A percentile compares a stretch with the other conserved stretches of the same genome.
Evolutionary conservation across 1,140 invertebrate species (phyloP).

Genomic region (Drosophila setifemur): DNA sequence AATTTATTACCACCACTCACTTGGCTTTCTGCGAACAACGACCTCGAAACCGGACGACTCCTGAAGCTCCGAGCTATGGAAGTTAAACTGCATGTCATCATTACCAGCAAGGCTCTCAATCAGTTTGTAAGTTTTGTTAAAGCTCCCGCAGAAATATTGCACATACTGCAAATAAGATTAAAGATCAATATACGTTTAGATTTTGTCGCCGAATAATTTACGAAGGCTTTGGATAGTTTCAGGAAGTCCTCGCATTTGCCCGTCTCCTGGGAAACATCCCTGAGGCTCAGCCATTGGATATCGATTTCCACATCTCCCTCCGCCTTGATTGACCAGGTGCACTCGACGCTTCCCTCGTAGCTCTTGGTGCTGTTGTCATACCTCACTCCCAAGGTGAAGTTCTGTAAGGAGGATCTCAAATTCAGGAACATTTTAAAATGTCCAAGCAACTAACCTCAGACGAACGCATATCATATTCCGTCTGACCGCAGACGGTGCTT

Average conservation of each 20-base stretch:
- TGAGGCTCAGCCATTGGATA: conserved; percentile 36
- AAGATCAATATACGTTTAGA: not conserved
- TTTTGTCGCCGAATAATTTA: not conserved
- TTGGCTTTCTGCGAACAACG: not conserved
- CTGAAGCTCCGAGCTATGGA: conserved; percentile 41
- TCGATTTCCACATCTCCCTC: conserved; percentile 20
- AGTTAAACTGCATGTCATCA: conserved; percentile 38
- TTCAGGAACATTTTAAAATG: not conserved
- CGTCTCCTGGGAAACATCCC: conserved; percentile 42
- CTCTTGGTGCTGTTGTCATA: conserved; percentile 3
- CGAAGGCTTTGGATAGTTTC: not conserved
- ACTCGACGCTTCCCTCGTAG: conserved; percentile 45
- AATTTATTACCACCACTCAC: too few relatives aligned
- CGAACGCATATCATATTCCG: not conserved
- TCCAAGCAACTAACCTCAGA: conserved; percentile 22
- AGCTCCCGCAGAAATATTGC: conserved; percentile 40
- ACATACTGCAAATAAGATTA: not conserved
- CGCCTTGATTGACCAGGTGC: conserved; percentile 43
- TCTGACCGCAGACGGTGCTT: conserved; percentile 81
- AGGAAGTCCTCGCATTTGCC: conserved; percentile 67
- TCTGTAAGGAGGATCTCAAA: conserved; percentile 4
- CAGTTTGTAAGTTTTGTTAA: conserved; percentile 11
- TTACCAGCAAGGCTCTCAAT: not conserved
- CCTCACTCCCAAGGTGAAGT: conserved; percentile 4
- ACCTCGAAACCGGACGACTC: conserved; percentile 22